phyloP scores from a whole-genome alignment of 1,140 invertebrate species.

The Stenopsyche tienmushanensis region DNA sequence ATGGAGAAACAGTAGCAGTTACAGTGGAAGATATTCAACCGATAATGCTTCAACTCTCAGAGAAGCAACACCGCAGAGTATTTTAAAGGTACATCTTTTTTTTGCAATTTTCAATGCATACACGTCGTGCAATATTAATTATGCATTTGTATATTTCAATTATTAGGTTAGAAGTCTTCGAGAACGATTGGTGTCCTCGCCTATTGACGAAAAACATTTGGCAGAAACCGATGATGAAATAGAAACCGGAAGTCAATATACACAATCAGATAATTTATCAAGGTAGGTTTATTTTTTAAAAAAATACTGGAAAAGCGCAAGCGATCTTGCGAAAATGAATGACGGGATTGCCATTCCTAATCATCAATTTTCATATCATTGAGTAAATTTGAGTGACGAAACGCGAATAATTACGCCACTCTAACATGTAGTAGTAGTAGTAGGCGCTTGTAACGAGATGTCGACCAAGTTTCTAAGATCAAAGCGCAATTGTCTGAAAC shows the following conservation, averaged over 20 bases:
- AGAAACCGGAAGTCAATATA: conserved; percentile 50
- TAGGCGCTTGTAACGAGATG: too few relatives aligned
- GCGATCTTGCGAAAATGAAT: too few relatives aligned
- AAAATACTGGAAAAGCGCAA: too few relatives aligned
- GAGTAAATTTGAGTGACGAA: too few relatives aligned
- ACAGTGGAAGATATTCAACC: conserved; percentile 38
- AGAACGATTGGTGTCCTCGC: conserved; percentile 43
- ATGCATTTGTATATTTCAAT: neutral
- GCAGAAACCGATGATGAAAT: conserved; percentile 50
- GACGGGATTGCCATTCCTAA: too few relatives aligned
- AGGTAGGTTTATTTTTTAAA: too few relatives aligned
- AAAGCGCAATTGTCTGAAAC: too few relatives aligned
- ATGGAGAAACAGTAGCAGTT: conserved; percentile 43
- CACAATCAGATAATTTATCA: conserved; percentile 43
- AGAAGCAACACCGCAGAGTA: conserved; percentile 50
- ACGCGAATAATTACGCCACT: too few relatives aligned
- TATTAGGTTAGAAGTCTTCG: conserved; percentile 37
- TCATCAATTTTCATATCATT: too few relatives aligned
- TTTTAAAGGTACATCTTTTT: conserved; percentile 48
- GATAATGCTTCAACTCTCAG: conserved; percentile 30
- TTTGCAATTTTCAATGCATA: conserved; percentile 7
- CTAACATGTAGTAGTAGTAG: too few relatives aligned
- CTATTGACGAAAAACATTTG: conserved; percentile 46
- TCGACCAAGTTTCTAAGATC: too few relatives aligned
- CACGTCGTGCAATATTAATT: neutral